These are phyloP conservation scores for Mungos mungo DNA, from an alignment of 2,113 vertebrate species.

Conservation along the genomic window DNA sequence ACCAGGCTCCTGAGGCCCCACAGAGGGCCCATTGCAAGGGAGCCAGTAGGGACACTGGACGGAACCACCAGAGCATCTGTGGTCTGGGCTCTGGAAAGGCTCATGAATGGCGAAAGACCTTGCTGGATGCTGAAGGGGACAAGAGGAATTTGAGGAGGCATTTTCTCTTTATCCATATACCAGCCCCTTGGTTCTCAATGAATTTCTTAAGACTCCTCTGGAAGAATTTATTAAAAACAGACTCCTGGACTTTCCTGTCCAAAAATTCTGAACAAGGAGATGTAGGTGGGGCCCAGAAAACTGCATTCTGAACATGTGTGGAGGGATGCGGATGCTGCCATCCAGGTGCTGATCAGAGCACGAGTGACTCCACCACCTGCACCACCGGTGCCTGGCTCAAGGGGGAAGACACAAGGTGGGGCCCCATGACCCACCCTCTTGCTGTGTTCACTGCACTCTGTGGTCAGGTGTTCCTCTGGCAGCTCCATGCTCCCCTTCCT, in stretches of 20 bases:
- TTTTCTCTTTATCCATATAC: not conserved
- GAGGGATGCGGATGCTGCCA: not conserved
- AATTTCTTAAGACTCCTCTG: not conserved
- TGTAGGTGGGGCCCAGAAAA: not conserved
- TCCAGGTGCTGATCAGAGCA: not conserved
- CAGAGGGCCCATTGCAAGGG: no score
- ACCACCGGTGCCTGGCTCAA: rapidly evolving
- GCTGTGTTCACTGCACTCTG: not conserved
- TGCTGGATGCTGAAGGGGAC: not conserved
- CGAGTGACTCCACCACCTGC: not conserved
- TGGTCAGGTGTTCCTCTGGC: not conserved
- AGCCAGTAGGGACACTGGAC: rapidly evolving
- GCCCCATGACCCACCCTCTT: rapidly evolving
- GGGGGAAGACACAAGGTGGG: not conserved
- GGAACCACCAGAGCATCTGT: not conserved
- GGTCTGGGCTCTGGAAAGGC: not conserved
- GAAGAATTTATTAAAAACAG: not conserved
- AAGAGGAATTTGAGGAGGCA: not conserved
- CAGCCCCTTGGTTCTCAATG: not conserved
- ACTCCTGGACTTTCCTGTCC: not conserved
- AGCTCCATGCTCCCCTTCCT: not conserved
- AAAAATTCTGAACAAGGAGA: not conserved
- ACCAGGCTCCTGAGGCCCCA: not conserved
- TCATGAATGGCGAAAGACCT: not conserved
- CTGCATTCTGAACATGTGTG: not conserved